phyloP scores from a whole-genome alignment of 2,888 invertebrate species.

The Molorchus minor region DNA sequence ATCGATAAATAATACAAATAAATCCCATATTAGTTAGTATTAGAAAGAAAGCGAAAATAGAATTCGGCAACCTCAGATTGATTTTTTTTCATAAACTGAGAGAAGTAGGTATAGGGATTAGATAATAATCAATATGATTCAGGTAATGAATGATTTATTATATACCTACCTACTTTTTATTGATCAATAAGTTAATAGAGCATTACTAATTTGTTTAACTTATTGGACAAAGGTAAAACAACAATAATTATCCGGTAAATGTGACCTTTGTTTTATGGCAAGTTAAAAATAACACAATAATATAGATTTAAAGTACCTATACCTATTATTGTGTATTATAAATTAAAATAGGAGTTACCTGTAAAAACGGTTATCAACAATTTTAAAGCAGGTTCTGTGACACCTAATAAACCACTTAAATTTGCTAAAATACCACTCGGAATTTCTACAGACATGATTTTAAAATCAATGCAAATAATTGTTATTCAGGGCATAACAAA shows the following conservation, averaged over 20 bases:
- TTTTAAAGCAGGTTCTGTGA: conserved; percentile 56
- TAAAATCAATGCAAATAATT: not conserved
- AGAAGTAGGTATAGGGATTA: not conserved
- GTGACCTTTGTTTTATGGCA: not conserved
- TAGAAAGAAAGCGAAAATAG: too few species aligned
- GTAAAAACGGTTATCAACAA: conserved; percentile 58
- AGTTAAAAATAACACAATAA: not conserved
- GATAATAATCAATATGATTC: not conserved
- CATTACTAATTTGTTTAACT: not conserved
- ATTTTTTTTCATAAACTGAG: not conserved
- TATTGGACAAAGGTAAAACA: not conserved
- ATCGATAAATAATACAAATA: not conserved
- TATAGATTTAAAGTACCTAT: not conserved
- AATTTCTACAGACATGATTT: conserved; percentile 29
- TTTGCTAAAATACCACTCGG: conserved; percentile 38
- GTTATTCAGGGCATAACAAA: too few species aligned
- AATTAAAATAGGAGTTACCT: conserved; percentile 52
- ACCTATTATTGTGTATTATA: conserved; percentile 11
- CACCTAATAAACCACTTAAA: conserved; percentile 51
- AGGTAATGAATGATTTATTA: not conserved
- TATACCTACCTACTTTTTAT: too few species aligned
- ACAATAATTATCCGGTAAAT: not conserved
- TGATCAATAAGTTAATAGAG: not conserved
- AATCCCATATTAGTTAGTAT: too few species aligned
- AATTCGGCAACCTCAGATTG: too few species aligned